Percentiles rank a stretch among this genome's conserved stretches.
Evolutionary conservation across 2,797 vertebrate genomes (phyloP).

Genomic region (Leuciscus waleckii): DNA sequence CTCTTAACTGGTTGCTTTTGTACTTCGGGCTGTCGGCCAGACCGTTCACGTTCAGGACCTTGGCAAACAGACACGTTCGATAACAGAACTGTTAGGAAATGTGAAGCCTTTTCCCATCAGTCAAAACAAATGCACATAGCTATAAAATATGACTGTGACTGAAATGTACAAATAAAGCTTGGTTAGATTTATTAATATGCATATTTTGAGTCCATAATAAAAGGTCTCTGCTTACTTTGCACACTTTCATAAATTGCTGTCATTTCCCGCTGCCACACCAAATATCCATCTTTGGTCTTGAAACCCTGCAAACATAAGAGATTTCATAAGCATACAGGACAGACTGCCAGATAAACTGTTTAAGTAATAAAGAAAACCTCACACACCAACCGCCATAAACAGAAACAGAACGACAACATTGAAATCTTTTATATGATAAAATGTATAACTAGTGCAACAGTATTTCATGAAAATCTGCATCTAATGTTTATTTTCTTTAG

Average conservation of each 20-base stretch:
- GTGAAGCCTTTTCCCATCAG: conserved; percentile 10
- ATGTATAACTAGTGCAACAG: background rate
- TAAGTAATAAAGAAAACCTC: conserved; percentile 6
- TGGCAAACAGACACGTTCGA: conserved; percentile 60
- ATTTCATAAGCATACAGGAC: conserved; percentile 5
- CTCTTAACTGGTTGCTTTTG: conserved; percentile 88
- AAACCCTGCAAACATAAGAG: conserved; percentile 83
- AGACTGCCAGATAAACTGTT: conserved; percentile 7
- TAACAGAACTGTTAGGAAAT: conserved; percentile 39
- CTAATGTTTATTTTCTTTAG: background rate
- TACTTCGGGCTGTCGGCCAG: conserved; percentile 82
- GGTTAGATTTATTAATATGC: conserved; percentile 14
- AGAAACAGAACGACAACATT: conserved; percentile 1
- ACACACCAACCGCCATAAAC: conserved; percentile 17
- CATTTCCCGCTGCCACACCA: conserved; percentile 89
- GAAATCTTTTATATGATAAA: background rate
- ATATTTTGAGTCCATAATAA: background rate
- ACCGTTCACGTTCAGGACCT: conserved; percentile 85
- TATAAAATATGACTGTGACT: conserved; percentile 17
- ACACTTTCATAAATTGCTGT: conserved; percentile 88
- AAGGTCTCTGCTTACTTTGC: conserved; percentile 80
- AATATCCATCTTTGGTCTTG: conserved; percentile 87
- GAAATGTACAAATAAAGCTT: conserved; percentile 23
- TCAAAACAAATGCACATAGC: conserved; percentile 22
- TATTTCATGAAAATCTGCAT: background rate